Evolutionary conservation across 2,888 invertebrate species (phyloP).

Genomic region (Plagodis pulveraria): DNA sequence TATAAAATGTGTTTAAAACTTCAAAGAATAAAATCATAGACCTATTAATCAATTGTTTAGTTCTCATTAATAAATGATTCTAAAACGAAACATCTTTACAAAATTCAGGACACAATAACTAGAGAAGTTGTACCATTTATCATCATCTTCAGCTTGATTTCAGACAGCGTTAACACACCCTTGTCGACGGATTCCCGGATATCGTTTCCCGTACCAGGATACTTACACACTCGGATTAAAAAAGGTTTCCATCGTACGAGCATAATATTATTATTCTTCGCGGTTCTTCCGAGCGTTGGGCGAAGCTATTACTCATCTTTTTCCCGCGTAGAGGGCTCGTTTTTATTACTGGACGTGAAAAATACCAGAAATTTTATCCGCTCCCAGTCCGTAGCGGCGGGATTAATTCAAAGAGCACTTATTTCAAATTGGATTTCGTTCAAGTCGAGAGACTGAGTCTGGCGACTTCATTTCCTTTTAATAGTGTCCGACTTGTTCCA

Average conservation of each 20-base stretch:
- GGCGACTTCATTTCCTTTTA: slow-evolving; percentile 72
- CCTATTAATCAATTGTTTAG: too few relatives aligned
- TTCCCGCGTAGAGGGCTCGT: slow-evolving; percentile 73
- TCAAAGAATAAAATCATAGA: too few relatives aligned
- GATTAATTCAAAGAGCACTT: slow-evolving; percentile 84
- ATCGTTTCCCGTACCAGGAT: slow-evolving; percentile 49
- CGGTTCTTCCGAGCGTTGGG: slow-evolving; percentile 72
- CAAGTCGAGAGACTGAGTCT: slow-evolving; percentile 60
- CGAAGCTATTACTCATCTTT: slow-evolving; percentile 81
- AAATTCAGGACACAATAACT: not conserved
- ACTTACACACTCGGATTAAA: slow-evolving; percentile 64
- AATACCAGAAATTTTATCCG: slow-evolving; percentile 84
- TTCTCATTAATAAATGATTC: too few relatives aligned
- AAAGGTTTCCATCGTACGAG: slow-evolving; percentile 70
- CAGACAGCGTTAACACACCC: slow-evolving; percentile 35
- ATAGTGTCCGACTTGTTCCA: slow-evolving; percentile 68
- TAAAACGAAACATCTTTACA: too few relatives aligned
- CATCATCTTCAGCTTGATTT: slow-evolving; percentile 20
- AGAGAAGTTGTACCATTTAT: slow-evolving; percentile 18
- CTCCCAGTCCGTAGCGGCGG: slow-evolving; percentile 74
- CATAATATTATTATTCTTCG: slow-evolving; percentile 80
- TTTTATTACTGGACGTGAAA: slow-evolving; percentile 84
- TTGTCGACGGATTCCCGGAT: slow-evolving; percentile 35
- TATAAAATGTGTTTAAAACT: too few relatives aligned
- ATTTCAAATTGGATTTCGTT: slow-evolving; percentile 83